Conservation (phyloP, 2,113 vertebrate genomes). For the Carettochelys insculpta region DNA sequence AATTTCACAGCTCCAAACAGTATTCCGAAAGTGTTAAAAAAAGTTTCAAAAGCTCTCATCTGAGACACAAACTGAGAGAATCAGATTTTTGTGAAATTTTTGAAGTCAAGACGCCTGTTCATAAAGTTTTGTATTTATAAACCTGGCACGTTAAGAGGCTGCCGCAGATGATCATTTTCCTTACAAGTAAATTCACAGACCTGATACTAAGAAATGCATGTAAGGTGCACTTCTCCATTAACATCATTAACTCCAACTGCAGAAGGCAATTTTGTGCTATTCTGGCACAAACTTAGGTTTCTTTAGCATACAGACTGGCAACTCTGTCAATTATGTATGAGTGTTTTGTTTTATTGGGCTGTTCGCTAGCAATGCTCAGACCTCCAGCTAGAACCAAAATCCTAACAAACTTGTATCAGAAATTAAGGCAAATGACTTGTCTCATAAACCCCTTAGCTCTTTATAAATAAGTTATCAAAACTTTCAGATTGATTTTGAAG, state of each 20-base stretch:
- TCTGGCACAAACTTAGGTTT: background rate
- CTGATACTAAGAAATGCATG: background rate
- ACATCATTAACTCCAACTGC: background rate
- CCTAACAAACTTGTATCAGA: background rate
- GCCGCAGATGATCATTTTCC: background rate
- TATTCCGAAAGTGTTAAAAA: background rate
- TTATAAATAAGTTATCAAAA: background rate
- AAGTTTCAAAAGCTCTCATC: background rate
- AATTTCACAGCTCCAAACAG: background rate
- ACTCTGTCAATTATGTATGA: background rate
- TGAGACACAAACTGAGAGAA: background rate
- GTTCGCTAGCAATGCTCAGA: background rate
- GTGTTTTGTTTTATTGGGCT: background rate
- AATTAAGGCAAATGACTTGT: background rate
- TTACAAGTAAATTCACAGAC: fast-evolving
- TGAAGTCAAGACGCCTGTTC: background rate
- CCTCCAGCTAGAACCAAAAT: background rate
- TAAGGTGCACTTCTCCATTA: background rate
- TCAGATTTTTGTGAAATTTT: background rate
- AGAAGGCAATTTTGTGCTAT: background rate
- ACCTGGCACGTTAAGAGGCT: background rate
- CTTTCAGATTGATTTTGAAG: background rate
- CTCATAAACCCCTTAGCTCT: background rate
- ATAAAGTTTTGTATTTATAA: background rate
- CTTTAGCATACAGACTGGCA: background rate